phyloP scores from a whole-genome alignment of 1,140 invertebrate species.

The Diuraphis noxia region DNA sequence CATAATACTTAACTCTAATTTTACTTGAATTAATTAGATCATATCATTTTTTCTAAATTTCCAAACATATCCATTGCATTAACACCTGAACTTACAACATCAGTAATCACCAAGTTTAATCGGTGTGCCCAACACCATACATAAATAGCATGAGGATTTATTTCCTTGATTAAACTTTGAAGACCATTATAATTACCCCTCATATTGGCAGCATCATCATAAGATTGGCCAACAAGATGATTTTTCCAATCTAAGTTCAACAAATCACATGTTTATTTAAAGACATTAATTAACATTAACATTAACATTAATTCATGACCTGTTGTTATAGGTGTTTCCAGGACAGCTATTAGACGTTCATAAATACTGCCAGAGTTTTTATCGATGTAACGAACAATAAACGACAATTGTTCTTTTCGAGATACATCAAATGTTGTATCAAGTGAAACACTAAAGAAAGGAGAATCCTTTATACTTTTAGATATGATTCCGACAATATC shows the following conservation, averaged over 20 bases:
- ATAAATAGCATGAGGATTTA: background rate
- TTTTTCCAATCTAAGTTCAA: slow-evolving; percentile 1
- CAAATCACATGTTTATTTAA: background rate
- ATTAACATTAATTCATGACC: background rate
- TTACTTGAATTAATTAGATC: background rate
- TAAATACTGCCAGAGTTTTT: background rate
- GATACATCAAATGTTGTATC: slow-evolving; percentile 19
- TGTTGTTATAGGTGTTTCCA: background rate
- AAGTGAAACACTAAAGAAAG: slow-evolving; percentile 23
- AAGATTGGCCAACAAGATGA: background rate
- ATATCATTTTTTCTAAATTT: background rate
- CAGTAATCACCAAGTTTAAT: background rate
- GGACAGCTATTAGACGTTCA: slow-evolving; percentile 4
- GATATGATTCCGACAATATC: background rate
- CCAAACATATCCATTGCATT: background rate
- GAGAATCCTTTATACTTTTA: background rate
- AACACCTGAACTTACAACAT: background rate
- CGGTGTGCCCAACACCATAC: background rate
- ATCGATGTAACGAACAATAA: background rate
- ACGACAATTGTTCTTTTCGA: background rate
- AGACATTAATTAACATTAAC: too few relatives aligned
- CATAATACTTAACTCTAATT: background rate
- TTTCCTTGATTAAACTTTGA: background rate
- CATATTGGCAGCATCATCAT: slow-evolving; percentile 6
- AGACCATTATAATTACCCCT: slow-evolving; percentile 2